Conservation (phyloP, 1,140 invertebrate genomes). For the Drosophila quadrilineata region DNA sequence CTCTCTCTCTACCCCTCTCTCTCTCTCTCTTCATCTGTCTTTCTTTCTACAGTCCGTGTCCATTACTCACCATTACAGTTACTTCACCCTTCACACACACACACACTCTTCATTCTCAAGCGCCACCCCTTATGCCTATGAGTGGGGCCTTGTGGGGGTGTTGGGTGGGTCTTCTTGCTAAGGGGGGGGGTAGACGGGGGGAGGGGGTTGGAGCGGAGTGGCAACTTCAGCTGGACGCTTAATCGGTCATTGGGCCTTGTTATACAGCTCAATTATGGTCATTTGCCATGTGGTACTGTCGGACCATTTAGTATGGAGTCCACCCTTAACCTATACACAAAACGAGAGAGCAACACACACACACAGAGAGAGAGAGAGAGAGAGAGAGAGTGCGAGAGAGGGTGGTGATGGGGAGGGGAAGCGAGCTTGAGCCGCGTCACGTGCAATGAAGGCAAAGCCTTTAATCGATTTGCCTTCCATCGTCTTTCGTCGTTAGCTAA, state of each 20-base stretch:
- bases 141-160: too few species aligned
- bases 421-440: constrained; percentile 57
- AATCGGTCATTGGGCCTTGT: constrained; percentile 76
- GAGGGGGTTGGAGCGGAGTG: constrained; percentile 20
- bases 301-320: constrained; percentile 12
- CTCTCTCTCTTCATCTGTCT: too few species aligned
- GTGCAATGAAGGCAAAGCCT: constrained; percentile 54
- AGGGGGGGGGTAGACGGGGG: too few species aligned
- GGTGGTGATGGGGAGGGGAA: too few species aligned
- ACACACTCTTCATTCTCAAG: too few species aligned
- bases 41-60: too few species aligned
- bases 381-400: too few species aligned
- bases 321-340: constrained; percentile 34
- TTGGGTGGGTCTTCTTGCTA: too few species aligned
- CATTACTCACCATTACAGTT: not conserved
- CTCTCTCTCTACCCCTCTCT: too few species aligned
- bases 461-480: constrained; percentile 67
- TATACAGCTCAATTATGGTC: constrained; percentile 75
- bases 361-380: too few species aligned
- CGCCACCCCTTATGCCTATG: too few species aligned
- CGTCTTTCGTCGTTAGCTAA: constrained; percentile 30
- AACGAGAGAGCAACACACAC: too few species aligned
- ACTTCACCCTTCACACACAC: not conserved
- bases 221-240: constrained; percentile 58
- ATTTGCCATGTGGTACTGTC: constrained; percentile 56